These are phyloP conservation scores for Agrilus cyanescens DNA, from an alignment of 2,888 invertebrate genomes.

Conservation along the genomic window DNA sequence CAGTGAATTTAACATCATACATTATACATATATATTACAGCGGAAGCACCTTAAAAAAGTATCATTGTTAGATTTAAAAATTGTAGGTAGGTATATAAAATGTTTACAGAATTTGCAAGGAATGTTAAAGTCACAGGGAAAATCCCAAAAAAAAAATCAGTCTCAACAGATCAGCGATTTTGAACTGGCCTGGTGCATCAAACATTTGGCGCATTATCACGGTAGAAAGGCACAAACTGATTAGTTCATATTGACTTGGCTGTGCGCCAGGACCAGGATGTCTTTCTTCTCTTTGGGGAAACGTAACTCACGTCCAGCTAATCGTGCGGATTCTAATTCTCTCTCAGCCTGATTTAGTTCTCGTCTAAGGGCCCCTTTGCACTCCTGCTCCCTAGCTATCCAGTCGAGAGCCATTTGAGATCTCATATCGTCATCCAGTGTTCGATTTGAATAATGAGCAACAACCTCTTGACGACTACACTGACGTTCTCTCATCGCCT, in stretches of 20 bases:
- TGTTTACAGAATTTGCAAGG: not conserved
- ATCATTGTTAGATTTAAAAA: too few relatives aligned
- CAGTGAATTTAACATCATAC: too few relatives aligned
- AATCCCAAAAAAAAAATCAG: too few relatives aligned
- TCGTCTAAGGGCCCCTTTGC: conserved; percentile 61
- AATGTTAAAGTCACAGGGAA: too few relatives aligned
- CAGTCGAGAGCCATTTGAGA: conserved; percentile 94
- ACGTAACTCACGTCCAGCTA: conserved; percentile 80
- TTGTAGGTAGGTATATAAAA: too few relatives aligned
- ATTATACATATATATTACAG: too few relatives aligned
- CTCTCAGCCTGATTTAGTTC: conserved; percentile 77
- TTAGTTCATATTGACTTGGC: conserved; percentile 53
- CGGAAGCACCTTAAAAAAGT: not conserved
- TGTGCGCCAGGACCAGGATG: conserved; percentile 79
- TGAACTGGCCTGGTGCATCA: conserved; percentile 20
- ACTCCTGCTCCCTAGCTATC: conserved; percentile 73
- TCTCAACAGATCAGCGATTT: conserved; percentile 3
- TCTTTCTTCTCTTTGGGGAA: conserved; percentile 95
- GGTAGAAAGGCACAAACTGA: conserved; percentile 20
- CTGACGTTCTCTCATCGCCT: conserved; percentile 89
- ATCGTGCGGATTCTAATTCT: conserved; percentile 72
- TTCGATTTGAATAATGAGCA: conserved; percentile 85
- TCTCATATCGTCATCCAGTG: conserved; percentile 89
- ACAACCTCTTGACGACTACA: conserved; percentile 89
- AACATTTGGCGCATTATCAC: conserved; percentile 17